Conservation (phyloP, 2,888 invertebrate genomes). For the Andrena dorsata region DNA sequence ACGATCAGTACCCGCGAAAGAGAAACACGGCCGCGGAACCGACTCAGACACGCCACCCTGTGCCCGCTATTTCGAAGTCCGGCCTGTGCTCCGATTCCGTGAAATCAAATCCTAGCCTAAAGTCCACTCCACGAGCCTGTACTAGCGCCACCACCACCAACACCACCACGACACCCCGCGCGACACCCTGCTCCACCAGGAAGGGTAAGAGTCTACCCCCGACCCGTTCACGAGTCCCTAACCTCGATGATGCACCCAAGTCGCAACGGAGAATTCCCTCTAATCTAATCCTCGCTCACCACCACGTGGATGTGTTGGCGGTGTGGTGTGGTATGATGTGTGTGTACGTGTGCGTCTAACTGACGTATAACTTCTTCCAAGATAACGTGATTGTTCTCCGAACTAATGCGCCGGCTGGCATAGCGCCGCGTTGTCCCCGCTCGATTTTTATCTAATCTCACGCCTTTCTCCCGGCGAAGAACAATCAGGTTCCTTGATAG, state of each 20-base stretch:
- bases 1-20: slow-evolving; percentile 83
- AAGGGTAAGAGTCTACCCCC: slow-evolving; percentile 85
- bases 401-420: background rate
- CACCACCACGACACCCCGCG: slow-evolving; percentile 85
- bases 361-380: slow-evolving; percentile 67
- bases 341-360: slow-evolving; percentile 73
- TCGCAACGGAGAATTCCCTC: slow-evolving; percentile 75
- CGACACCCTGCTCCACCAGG: slow-evolving; percentile 85
- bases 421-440: background rate
- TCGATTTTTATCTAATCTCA: background rate
- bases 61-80: slow-evolving; percentile 75
- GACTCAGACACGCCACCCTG: slow-evolving; percentile 85
- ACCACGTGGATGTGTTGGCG: slow-evolving; percentile 85
- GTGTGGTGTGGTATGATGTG: slow-evolving; percentile 84
- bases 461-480: slow-evolving; percentile 39
- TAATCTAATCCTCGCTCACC: slow-evolving; percentile 83
- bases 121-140: slow-evolving; percentile 84
- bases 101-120: slow-evolving; percentile 77
- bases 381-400: slow-evolving; percentile 75
- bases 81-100: slow-evolving; percentile 70
- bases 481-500: slow-evolving; percentile 72
- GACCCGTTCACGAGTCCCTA: slow-evolving; percentile 78
- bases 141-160: slow-evolving; percentile 84
- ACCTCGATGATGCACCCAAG: slow-evolving; percentile 74
- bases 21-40: slow-evolving; percentile 85